Evolutionary conservation across 2,888 invertebrate genomes (phyloP), one percentile per base, ranked within the genome.

Genomic region (Aporophyla nigra): DNA sequence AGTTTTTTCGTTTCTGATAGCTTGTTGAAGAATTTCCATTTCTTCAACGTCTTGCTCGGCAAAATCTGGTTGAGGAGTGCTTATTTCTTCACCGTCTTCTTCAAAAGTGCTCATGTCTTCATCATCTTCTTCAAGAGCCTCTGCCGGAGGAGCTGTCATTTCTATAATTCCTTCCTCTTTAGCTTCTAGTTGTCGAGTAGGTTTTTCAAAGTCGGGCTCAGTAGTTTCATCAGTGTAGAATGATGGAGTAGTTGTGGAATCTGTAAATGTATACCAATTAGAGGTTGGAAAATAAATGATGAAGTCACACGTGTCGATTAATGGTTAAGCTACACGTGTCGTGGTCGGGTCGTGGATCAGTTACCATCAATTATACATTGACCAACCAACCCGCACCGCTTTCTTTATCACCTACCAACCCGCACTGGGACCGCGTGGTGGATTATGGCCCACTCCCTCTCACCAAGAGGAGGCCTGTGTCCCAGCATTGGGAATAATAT

Each of bases 221-320:
- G n/a, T 9, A 40, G 2, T 62, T 43, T 40, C 56, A 0, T 33
- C 49, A 4, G 56, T 46, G 27, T 74, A 4, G 24, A 67, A 54
- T 51, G 56, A 40, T 24, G 70, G 4, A 3, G 46, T 21, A 21
- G 21, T 63, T 5, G 59, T 67, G 68, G 84, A 67, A 88, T 76
- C 86, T 86, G 70, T 2, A 78, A 78, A 51, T 66, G 67, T 14
- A 14, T 63, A 27, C 0, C 21, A 65, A 5, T 21, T 65, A 27
- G 16, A 16, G 21, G 16, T 27, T 46, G 12, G 14, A 24, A 56
- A 56, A 24, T 24, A 14, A 56, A 24, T 54, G n/a, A 5, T n/a
- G 5, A 54, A 24, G 24, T 5, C 5, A 12, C 14, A 1, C 24
- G 3, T 14, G 24, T 56, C 6, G 2, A 56, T 24, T 6, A 5